A percentile compares a stretch with the other conserved stretches of the same genome.
phyloP scores from a whole-genome alignment of 2,797 vertebrate species.

The Dipus sagitta region DNA sequence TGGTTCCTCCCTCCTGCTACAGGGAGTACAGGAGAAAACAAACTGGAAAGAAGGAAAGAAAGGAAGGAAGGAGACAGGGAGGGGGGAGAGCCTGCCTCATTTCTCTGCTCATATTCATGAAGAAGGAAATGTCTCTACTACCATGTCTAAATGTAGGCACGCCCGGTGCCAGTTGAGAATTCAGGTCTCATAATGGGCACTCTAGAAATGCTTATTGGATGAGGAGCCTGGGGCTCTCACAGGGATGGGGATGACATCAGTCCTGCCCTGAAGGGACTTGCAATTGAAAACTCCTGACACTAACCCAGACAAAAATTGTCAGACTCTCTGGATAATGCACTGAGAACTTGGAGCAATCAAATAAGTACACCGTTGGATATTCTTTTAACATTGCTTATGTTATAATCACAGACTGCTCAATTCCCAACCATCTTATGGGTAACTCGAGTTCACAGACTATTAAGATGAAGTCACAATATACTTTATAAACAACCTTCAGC shows the following conservation, averaged over 20 bases:
- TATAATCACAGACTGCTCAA: slow-evolving; percentile 54
- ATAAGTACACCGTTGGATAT: slow-evolving; percentile 65
- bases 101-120: background rate
- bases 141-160: background rate
- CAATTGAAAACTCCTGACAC: slow-evolving; percentile 70
- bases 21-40: background rate
- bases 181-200: slow-evolving; percentile 54
- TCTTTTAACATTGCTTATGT: slow-evolving; percentile 45
- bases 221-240: slow-evolving; percentile 52
- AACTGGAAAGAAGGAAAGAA: background rate
- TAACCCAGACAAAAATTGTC: slow-evolving; percentile 73
- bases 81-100: background rate
- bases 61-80: no score
- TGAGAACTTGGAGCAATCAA: slow-evolving; percentile 57
- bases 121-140: background rate
- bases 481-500: slow-evolving; percentile 39
- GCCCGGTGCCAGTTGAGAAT: background rate
- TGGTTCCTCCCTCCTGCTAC: background rate
- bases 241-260: slow-evolving; percentile 73
- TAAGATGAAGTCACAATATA: slow-evolving; percentile 66
- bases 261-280: slow-evolving; percentile 57
- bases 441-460: slow-evolving; percentile 38
- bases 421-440: slow-evolving; percentile 29
- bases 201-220: slow-evolving; percentile 60
- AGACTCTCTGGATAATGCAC: slow-evolving; percentile 73